These are phyloP conservation scores for Quiscalus mexicanus DNA, from an alignment of 2,113 vertebrate genomes.

Conservation along the genomic window DNA sequence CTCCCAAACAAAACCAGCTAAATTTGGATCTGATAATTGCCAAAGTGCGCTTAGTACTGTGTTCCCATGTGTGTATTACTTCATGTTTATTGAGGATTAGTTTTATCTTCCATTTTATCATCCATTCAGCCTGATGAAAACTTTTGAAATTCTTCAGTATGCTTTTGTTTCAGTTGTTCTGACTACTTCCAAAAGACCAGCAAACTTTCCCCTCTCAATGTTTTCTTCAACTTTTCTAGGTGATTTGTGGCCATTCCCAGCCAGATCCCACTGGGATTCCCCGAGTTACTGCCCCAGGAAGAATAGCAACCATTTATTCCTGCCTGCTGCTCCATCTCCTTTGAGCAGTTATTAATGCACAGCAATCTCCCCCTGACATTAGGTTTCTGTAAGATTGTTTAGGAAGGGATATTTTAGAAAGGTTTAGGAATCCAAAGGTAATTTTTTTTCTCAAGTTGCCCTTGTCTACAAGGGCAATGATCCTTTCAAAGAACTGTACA, in stretches of 20 bases:
- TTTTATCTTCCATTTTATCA: conserved; percentile 7
- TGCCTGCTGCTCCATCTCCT: conserved; percentile 20
- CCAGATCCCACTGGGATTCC: background rate
- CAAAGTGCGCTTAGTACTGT: background rate
- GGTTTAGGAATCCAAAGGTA: conserved; percentile 21
- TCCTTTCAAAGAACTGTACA: conserved; percentile 12
- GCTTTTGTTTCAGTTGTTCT: background rate
- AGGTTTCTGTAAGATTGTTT: conserved; percentile 48
- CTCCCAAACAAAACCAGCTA: background rate
- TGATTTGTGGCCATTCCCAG: conserved; percentile 42
- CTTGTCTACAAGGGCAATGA: conserved; percentile 16
- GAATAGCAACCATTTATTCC: conserved; percentile 54
- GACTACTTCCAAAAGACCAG: background rate
- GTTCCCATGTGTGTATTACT: background rate
- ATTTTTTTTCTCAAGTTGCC: conserved; percentile 26
- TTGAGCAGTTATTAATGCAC: conserved; percentile 30
- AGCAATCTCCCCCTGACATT: background rate
- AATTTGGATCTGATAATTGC: background rate
- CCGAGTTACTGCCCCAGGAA: background rate
- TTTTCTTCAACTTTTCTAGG: background rate
- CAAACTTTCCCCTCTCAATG: background rate
- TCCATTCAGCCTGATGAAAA: background rate
- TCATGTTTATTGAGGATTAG: background rate
- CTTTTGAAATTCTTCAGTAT: background rate
- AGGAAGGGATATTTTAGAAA: conserved; percentile 45